Evolutionary conservation across 2,888 invertebrate genomes (phyloP).

Genomic region (Pammene aurita): DNA sequence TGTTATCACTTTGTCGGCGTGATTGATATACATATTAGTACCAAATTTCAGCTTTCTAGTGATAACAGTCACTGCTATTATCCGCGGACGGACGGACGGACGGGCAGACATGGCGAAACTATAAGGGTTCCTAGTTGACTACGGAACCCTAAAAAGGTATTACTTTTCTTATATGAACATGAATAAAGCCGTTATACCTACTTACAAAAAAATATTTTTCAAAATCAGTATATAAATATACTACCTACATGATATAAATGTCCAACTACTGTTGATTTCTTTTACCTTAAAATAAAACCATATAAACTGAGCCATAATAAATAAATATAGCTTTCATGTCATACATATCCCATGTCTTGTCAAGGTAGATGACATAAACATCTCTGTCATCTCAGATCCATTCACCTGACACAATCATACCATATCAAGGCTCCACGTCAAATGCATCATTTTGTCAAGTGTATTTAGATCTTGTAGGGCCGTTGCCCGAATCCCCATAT

Average conservation of each 20-base stretch:
- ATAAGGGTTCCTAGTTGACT: too few species aligned
- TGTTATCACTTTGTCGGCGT: too few species aligned
- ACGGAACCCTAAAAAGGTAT: too few species aligned
- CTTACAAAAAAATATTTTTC: too few species aligned
- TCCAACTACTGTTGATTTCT: neutral
- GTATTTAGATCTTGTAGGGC: conserved; percentile 12
- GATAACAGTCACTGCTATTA: too few species aligned
- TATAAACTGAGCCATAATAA: conserved; percentile 4
- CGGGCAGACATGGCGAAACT: too few species aligned
- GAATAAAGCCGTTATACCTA: too few species aligned
- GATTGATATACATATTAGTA: too few species aligned
- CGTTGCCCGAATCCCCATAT: conserved; percentile 16
- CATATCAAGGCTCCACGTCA: conserved; percentile 26
- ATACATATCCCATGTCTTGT: conserved; percentile 22
- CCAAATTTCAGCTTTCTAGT: too few species aligned
- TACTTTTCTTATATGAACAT: too few species aligned
- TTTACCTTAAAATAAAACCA: neutral
- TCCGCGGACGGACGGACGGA: too few species aligned
- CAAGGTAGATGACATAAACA: conserved; percentile 31
- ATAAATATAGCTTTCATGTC: conserved; percentile 22
- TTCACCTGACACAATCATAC: conserved; percentile 24
- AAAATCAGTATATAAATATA: too few species aligned
- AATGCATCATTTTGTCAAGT: conserved; percentile 36
- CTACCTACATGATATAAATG: neutral
- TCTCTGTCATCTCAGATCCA: conserved; percentile 32